Evolutionary conservation across 2,888 invertebrate genomes (phyloP).

Genomic region (Caenorhabditis angaria): DNA sequence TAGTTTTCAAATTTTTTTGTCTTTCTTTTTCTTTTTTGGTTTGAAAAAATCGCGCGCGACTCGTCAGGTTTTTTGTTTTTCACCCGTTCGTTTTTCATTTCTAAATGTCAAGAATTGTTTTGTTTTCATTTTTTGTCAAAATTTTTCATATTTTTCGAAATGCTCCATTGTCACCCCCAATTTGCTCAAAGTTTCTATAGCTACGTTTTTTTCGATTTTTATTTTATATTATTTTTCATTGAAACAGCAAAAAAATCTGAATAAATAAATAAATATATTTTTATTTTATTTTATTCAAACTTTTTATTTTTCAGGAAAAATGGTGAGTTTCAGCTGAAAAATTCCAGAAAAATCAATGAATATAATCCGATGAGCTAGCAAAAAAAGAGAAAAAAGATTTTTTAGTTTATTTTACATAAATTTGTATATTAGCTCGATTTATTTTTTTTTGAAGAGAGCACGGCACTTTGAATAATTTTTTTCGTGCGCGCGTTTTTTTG

Average conservation of each 20-base stretch:
- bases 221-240: no score
- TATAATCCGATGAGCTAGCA: background rate
- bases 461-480: no score
- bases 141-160: no score
- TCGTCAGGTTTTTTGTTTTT: slow-evolving; percentile 1
- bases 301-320: background rate
- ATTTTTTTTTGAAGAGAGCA: no score
- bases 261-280: no score
- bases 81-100: no score
- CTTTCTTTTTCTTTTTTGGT: background rate
- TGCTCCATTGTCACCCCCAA: background rate
- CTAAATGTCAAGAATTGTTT: no score
- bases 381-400: background rate
- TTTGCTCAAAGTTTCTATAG: slow-evolving; percentile 1
- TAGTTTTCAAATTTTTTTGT: background rate
- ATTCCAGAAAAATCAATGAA: no score
- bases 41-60: no score
- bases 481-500: no score
- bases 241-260: background rate
- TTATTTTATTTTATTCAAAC: background rate
- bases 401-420: slow-evolving; percentile 1
- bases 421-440: slow-evolving; percentile 4
- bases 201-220: background rate
- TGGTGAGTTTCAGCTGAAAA: slow-evolving; percentile 41
- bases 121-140: no score